A percentile compares a stretch with the other conserved stretches of the same genome.
Evolutionary conservation across 2,888 invertebrate genomes (phyloP).

Genomic region (Sipunculus nudus): DNA sequence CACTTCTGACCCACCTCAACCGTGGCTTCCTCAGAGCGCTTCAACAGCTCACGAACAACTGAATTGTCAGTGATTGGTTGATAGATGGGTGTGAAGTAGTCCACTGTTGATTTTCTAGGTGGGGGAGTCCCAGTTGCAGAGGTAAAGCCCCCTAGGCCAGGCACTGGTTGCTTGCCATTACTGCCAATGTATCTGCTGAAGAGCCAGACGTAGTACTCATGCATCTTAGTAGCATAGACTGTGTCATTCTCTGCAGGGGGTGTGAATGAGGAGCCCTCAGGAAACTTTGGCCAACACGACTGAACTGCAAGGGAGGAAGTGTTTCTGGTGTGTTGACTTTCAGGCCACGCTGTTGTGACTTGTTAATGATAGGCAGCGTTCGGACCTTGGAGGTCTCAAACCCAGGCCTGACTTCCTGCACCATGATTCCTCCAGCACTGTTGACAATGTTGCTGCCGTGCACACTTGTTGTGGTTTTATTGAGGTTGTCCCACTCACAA

Average conservation of each 20-base stretch:
- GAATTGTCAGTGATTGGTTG: conserved; percentile 19
- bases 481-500: conserved; percentile 14
- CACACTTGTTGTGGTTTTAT: conserved; percentile 19
- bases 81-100: conserved; percentile 25
- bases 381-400: neutral
- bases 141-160: conserved; percentile 19
- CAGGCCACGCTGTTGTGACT: conserved; percentile 9
- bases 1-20: conserved; percentile 16
- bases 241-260: neutral
- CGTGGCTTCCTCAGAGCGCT: conserved; percentile 21
- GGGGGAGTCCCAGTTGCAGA: conserved; percentile 14
- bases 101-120: conserved; percentile 20
- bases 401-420: conserved; percentile 18
- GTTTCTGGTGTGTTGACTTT: conserved; percentile 3
- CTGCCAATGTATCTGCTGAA: conserved; percentile 1
- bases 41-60: conserved; percentile 16
- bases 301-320: neutral
- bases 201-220: neutral
- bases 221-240: neutral
- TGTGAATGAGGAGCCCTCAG: neutral
- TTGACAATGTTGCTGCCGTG: conserved; percentile 14
- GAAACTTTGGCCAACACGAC: too few relatives aligned
- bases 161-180: conserved; percentile 10
- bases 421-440: conserved; percentile 19
- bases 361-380: conserved; percentile 9